Evolutionary conservation across 2,113 vertebrate species (phyloP).

Genomic region (Chinchilla lanigera): DNA sequence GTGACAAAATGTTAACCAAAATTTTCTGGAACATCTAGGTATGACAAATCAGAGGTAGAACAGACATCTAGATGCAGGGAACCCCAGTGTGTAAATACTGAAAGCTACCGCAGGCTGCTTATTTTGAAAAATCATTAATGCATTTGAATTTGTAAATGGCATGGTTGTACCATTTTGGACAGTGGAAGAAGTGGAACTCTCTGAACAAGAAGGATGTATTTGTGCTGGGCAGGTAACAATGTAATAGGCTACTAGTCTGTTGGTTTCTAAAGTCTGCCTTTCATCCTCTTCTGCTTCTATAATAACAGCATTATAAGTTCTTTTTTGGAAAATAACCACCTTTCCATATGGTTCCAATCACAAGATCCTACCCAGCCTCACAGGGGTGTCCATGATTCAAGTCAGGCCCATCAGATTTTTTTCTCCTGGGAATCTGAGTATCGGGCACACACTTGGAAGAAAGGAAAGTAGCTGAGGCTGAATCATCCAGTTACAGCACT

Average conservation of each 20-base stretch:
- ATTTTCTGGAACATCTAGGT: background rate
- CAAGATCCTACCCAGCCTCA: background rate
- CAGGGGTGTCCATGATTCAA: background rate
- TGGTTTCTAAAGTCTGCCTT: background rate
- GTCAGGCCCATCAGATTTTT: background rate
- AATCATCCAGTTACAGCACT: background rate
- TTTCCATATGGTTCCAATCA: background rate
- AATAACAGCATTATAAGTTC: background rate
- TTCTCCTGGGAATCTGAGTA: background rate
- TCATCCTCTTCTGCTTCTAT: background rate
- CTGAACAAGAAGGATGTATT: background rate
- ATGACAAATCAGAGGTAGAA: background rate
- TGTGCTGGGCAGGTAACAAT: background rate
- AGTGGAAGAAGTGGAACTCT: slow-evolving; percentile 3
- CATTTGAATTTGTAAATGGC: background rate
- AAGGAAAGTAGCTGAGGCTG: background rate
- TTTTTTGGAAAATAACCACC: slow-evolving; percentile 31
- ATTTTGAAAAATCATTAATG: background rate
- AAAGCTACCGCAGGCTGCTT: background rate
- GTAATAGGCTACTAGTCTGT: background rate
- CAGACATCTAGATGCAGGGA: background rate
- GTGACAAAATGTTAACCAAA: background rate
- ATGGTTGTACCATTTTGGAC: background rate
- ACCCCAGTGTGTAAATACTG: background rate
- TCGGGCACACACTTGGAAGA: background rate